These are phyloP conservation scores for Aradus depressus DNA, from an alignment of 2,888 invertebrate genomes.

Conservation along the genomic window DNA sequence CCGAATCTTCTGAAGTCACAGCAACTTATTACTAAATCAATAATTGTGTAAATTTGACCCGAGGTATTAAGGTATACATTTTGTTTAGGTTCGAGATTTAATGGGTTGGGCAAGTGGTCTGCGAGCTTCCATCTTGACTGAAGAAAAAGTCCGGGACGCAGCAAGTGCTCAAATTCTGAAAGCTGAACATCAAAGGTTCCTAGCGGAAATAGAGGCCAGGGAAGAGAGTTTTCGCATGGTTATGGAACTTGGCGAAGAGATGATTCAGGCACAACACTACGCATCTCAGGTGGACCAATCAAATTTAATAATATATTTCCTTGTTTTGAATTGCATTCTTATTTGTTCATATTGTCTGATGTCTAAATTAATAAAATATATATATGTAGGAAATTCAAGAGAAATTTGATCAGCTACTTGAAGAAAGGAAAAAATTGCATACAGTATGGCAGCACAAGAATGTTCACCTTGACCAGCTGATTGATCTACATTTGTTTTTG, in stretches of 20 bases:
- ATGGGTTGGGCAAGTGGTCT: slow-evolving; percentile 77
- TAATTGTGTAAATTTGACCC: too few species aligned
- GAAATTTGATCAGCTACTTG: slow-evolving; percentile 61
- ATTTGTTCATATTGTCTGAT: background rate
- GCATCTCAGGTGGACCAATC: slow-evolving; percentile 46
- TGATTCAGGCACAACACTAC: slow-evolving; percentile 77
- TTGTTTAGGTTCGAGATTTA: slow-evolving; percentile 61
- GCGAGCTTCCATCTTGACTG: slow-evolving; percentile 62
- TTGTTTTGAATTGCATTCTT: background rate
- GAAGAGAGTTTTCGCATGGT: slow-evolving; percentile 67
- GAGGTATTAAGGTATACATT: too few species aligned
- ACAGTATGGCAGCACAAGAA: slow-evolving; percentile 82
- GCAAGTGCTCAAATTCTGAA: slow-evolving; percentile 68
- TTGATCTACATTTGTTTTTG: slow-evolving; percentile 87
- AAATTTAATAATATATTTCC: background rate
- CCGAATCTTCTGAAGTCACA: too few species aligned
- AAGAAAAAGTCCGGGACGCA: slow-evolving; percentile 71
- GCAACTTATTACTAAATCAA: too few species aligned
- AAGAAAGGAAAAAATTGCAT: slow-evolving; percentile 66
- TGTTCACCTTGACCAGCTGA: slow-evolving; percentile 77
- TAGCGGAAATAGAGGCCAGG: slow-evolving; percentile 78
- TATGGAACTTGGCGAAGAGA: slow-evolving; percentile 62
- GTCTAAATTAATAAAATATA: slow-evolving; percentile 4
- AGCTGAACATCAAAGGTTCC: slow-evolving; percentile 70
- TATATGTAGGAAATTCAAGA: slow-evolving; percentile 57